Conservation (phyloP, 2,113 vertebrate species). For the Chaenocephalus aceratus region DNA sequence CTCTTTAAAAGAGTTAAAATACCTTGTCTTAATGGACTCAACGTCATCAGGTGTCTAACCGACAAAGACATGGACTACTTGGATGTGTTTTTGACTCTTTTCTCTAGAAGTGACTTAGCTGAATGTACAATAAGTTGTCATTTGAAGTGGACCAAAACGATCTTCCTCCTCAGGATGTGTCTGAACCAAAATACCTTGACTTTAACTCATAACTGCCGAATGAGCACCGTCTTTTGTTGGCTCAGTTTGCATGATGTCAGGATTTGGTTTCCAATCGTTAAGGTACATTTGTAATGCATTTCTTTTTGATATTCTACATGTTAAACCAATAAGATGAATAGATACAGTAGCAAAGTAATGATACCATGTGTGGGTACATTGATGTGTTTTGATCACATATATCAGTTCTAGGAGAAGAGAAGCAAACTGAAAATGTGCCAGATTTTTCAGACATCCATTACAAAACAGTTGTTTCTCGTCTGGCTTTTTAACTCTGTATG, state of each 20-base stretch:
- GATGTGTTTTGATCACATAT: constrained; percentile 22
- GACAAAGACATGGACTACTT: constrained; percentile 41
- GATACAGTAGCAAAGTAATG: constrained; percentile 45
- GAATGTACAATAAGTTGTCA: constrained; percentile 48
- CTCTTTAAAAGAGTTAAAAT: constrained; percentile 17
- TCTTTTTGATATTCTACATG: constrained; percentile 33
- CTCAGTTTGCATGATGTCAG: constrained; percentile 70
- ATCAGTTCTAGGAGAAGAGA: constrained; percentile 12
- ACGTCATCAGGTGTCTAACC: constrained; percentile 36
- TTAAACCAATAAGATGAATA: constrained; percentile 30
- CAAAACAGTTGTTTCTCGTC: constrained; percentile 28
- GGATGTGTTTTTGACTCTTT: constrained; percentile 34
- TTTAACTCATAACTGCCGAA: constrained; percentile 26
- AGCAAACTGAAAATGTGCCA: constrained; percentile 7
- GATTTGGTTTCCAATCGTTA: constrained; percentile 43
- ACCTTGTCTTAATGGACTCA: constrained; percentile 17
- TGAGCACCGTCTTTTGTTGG: constrained; percentile 11
- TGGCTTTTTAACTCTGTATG: constrained; percentile 37
- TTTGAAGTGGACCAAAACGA: constrained; percentile 66
- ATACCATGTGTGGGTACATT: constrained; percentile 25
- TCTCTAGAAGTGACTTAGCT: constrained; percentile 45
- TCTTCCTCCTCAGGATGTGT: constrained; percentile 70
- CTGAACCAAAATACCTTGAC: constrained; percentile 56
- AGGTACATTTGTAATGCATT: constrained; percentile 36
- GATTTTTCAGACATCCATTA: constrained; percentile 14